Base-by-base conservation (phyloP, 2,888 invertebrate species). In the Lasioglossum villosulum region DNA sequence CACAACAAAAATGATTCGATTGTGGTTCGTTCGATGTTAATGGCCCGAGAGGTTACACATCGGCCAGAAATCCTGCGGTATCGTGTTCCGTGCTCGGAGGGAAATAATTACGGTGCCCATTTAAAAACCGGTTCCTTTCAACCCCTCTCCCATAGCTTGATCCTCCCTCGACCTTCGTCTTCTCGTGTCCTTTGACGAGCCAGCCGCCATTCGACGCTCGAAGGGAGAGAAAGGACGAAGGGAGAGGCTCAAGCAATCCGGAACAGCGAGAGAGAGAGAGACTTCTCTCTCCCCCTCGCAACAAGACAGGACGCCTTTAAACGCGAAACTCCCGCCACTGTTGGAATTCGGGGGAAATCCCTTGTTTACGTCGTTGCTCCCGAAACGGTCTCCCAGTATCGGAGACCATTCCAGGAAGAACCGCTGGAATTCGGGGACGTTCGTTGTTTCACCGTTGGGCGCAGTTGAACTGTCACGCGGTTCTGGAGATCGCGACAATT, bases 71-170 rank as follows among this genome's bases (percentile, higher is more conserved):
- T 86, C 84, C 88, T 83, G 83, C 82, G 84, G 78, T 76, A 76
- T 84, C 3, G 56, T n/a, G 56, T 78, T 72, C 84, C 73, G 63
- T 74, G 75, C 75, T 86, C 80, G 75, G 83, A 68, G 89, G 88
- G 90, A 92, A 92, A 92, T 91, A 92, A 93, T 93, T 93, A 92
- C 85, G 90, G 88, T 85, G 90, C 90, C 90, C 89, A 89, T 92
- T 93, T 89, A 90, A 91, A 91, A 92, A 91, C 91, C 90, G 89
- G 93, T 90, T 90, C 86, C 84, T 73, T 86, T 84, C 84, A 56
- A 80, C 85, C 14, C 14, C 34, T 23, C 34, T 30, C 10, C 16
- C 3, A 19, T 77, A 75, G 45, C 8, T 10, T n/a, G n/a, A 12
- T 56, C n/a, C n/a, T n/a, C n/a, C 56, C 87, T 70, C 89, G 52